Conservation (phyloP, 2,113 vertebrate species). For the Oophaga pumilio region DNA sequence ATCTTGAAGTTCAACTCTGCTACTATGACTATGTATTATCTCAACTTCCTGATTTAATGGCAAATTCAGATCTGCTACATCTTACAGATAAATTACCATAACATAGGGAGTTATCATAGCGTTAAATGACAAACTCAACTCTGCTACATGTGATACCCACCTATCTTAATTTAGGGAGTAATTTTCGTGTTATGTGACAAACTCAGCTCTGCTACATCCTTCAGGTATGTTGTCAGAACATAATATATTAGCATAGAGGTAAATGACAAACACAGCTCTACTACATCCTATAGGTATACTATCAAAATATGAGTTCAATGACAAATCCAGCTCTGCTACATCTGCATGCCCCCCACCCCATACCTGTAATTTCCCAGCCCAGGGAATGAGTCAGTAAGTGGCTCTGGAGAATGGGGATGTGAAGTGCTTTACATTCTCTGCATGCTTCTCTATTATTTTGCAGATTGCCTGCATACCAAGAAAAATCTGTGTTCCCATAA, state of each 20-base stretch:
- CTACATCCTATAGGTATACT: not conserved
- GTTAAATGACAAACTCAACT: not conserved
- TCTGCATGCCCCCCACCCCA: too few relatives aligned
- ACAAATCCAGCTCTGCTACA: too few relatives aligned
- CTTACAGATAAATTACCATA: not conserved
- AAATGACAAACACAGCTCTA: not conserved
- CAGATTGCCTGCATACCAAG: constrained; percentile 33
- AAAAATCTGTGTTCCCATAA: not conserved
- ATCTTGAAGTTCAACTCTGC: not conserved
- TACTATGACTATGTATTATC: not conserved
- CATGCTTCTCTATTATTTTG: constrained; percentile 27
- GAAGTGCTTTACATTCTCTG: constrained; percentile 1
- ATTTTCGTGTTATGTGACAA: too few relatives aligned
- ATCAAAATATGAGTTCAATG: too few relatives aligned
- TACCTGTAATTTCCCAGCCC: too few relatives aligned
- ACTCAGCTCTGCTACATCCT: not conserved
- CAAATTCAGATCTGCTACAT: not conserved
- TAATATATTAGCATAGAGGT: not conserved
- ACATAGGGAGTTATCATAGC: not conserved
- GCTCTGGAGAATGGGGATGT: not conserved
- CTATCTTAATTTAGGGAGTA: too few relatives aligned
- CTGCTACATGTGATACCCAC: too few relatives aligned
- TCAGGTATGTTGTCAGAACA: not conserved
- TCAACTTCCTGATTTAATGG: not conserved
- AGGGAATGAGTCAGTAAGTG: too few relatives aligned